These are phyloP conservation scores for Charina bottae DNA, from an alignment of 2,113 vertebrate genomes.

Conservation along the genomic window DNA sequence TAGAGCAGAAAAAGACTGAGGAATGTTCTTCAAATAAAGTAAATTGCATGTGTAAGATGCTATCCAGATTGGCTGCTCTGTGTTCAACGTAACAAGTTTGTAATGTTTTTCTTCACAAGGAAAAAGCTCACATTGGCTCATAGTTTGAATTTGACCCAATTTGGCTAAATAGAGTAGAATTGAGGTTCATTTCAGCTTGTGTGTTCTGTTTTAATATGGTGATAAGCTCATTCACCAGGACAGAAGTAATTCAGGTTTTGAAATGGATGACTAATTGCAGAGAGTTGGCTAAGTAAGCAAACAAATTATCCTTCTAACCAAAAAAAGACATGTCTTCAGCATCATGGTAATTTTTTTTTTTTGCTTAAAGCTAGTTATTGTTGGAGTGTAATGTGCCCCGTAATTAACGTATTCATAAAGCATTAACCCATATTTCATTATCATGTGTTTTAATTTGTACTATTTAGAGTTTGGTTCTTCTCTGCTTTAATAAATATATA, in stretches of 20 bases:
- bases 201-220: slow-evolving; percentile 36
- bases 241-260: slow-evolving; percentile 44
- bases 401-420: slow-evolving; percentile 54
- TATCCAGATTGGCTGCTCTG: neutral
- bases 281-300: slow-evolving; percentile 52
- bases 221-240: slow-evolving; percentile 2
- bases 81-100: neutral
- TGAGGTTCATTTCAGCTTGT: slow-evolving; percentile 29
- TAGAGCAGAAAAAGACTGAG: neutral
- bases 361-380: slow-evolving; percentile 57
- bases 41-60: neutral
- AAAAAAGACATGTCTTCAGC: slow-evolving; percentile 47
- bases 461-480: slow-evolving; percentile 16
- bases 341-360: slow-evolving; percentile 63
- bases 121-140: neutral
- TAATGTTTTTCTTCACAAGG: slow-evolving; percentile 16
- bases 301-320: slow-evolving; percentile 46
- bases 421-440: slow-evolving; percentile 40
- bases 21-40: rapidly evolving
- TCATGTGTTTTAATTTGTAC: slow-evolving; percentile 47
- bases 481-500: slow-evolving; percentile 10
- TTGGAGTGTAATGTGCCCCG: slow-evolving; percentile 54
- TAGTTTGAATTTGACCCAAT: slow-evolving; percentile 37
- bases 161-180: neutral
- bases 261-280: slow-evolving; percentile 53